Conservation (phyloP, 2,113 vertebrate genomes). For the Lichenostomus cassidix region DNA sequence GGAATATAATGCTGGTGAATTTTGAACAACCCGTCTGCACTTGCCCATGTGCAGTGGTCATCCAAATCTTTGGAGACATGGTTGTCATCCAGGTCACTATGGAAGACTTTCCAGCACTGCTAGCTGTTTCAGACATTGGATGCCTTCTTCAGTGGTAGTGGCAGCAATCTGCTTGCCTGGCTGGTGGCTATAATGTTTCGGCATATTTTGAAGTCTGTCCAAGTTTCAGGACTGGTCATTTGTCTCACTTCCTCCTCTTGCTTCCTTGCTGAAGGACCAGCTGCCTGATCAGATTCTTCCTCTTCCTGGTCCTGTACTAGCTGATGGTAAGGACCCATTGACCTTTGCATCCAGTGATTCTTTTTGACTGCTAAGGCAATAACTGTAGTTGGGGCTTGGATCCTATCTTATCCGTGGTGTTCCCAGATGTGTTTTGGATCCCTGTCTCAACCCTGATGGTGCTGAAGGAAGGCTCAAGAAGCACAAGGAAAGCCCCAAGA, state of each 20-base stretch:
- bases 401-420: neutral
- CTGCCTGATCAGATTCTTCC: neutral
- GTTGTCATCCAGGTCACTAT: neutral
- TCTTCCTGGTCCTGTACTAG: neutral
- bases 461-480: neutral
- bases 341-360: neutral
- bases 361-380: neutral
- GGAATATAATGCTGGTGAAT: neutral
- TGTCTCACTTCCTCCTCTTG: neutral
- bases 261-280: neutral
- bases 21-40: neutral
- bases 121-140: neutral
- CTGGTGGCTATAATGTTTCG: neutral
- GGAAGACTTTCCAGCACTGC: neutral
- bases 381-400: neutral
- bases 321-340: neutral
- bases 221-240: accelerated
- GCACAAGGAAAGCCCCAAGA: neutral
- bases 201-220: neutral
- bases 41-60: neutral
- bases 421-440: neutral
- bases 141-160: neutral
- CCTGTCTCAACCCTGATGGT: neutral
- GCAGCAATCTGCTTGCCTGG: neutral
- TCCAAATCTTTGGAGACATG: neutral